Base-by-base conservation (phyloP, 2,888 invertebrate genomes). In the Saturnia pavonia region DNA sequence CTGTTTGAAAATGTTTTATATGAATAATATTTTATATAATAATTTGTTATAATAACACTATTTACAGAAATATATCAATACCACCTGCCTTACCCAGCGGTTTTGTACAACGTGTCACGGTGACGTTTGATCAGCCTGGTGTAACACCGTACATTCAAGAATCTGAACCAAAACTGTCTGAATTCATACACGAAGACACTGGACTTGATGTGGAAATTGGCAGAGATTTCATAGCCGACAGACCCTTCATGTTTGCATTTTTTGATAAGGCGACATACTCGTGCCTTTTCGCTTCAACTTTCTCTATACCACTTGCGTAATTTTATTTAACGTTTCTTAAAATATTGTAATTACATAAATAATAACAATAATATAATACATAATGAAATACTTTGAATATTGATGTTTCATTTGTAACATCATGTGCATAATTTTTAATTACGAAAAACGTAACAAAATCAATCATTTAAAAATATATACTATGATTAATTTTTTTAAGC, bases 31-130 rank as follows among this genome's bases (percentile, higher is more conserved):
- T n/a, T n/a, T n/a, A n/a, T n/a, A n/a, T n/a, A n/a, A n/a, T n/a
- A n/a, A n/a, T n/a, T n/a, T n/a, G n/a, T n/a, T n/a, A 8, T 0
- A 8, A n/a, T 51, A 51, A 66, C 22, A 22, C 48, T 8, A 22
- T 51, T 65, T 34, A 51, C 69, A 70, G 69, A 51, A 70, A 66
- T 22, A 70, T 70, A 65, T 70, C 69, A 48, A 65, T 51, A 2
- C 69, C 69, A 0, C n/a, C 69, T 40, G 69, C 66, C 14, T 22
- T 70, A 6, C 69, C 69, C 34, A 66, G 48, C 9, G 69, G 65
- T 11, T 70, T 70, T 16, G 69, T 70, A 19, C 69, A 70, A 27
- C 48, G 69, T 34, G 40, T 51, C 34, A 70, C 69, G 14, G 40
- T 65, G 25, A 70, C 65, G 19, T 12, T 51, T 9, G 48, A 66